These are phyloP conservation scores for Sebastes matsubarae DNA, from an alignment of 2,797 vertebrate species.

Conservation along the genomic window DNA sequence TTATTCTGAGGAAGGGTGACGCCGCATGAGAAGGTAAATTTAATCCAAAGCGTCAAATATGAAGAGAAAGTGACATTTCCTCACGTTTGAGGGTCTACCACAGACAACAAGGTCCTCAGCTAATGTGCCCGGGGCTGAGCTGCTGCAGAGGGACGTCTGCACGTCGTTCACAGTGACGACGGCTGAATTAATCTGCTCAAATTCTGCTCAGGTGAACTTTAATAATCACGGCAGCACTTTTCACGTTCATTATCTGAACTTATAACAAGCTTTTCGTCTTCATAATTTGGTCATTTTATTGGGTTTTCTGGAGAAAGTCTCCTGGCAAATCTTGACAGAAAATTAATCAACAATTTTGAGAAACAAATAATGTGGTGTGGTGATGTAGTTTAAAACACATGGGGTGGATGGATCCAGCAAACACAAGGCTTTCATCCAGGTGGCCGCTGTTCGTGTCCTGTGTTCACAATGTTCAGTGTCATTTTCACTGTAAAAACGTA, in stretches of 20 bases:
- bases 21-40: not conserved
- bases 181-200: not conserved
- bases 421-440: too few species aligned
- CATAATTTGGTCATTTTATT: rapidly evolving
- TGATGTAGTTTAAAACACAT: too few species aligned
- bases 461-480: too few species aligned
- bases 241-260: not conserved
- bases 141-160: not conserved
- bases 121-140: not conserved
- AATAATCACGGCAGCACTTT: not conserved
- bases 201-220: not conserved
- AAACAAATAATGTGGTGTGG: not conserved
- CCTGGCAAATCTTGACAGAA: not conserved
- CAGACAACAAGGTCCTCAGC: conserved; percentile 2
- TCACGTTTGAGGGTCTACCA: conserved; percentile 2
- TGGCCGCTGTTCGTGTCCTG: rapidly evolving
- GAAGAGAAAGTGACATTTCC: conserved; percentile 8
- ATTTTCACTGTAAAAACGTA: too few species aligned
- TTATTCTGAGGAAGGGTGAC: conserved; percentile 14
- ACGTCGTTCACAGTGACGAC: not conserved
- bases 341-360: not conserved
- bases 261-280: not conserved
- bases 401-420: too few species aligned
- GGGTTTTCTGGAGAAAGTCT: not conserved
- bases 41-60: conserved; percentile 14